These are phyloP conservation scores for Astropecten irregularis DNA, from an alignment of 53 echinoderm and acorn worm genomes.

Conservation along the genomic window DNA sequence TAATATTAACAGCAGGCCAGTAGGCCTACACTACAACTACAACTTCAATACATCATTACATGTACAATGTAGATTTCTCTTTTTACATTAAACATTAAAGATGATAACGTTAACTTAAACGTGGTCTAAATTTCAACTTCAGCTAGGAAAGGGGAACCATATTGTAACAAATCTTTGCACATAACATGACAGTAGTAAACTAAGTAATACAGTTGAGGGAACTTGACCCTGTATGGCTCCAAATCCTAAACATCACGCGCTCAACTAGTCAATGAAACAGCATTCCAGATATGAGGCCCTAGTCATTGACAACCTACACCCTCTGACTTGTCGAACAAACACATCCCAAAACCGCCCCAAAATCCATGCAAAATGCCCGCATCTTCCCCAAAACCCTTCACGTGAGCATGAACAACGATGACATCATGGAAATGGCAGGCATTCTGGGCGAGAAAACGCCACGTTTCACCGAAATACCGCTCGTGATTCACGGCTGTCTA, in stretches of 20 bases:
- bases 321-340: background rate
- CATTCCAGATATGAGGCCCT: slow-evolving; percentile 33
- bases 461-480: slow-evolving; percentile 44
- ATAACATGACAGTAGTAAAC: too few species aligned
- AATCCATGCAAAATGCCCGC: background rate
- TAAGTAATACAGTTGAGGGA: too few species aligned
- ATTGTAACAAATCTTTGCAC: too few species aligned
- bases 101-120: too few species aligned
- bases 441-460: background rate
- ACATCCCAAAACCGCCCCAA: background rate
- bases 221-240: too few species aligned
- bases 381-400: background rate
- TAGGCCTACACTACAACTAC: too few species aligned
- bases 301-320: background rate
- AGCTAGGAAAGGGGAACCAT: too few species aligned
- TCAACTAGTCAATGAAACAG: slow-evolving; percentile 41
- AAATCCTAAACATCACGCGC: slow-evolving; percentile 34
- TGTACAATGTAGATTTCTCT: too few species aligned
- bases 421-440: background rate
- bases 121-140: too few species aligned
- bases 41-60: too few species aligned
- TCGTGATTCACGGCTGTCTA: slow-evolving; percentile 35
- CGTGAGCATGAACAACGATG: background rate
- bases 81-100: too few species aligned
- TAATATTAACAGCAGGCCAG: too few species aligned